Evolutionary conservation across 2,113 vertebrate genomes (phyloP).

Genomic region (Tetraodon nigroviridis): DNA sequence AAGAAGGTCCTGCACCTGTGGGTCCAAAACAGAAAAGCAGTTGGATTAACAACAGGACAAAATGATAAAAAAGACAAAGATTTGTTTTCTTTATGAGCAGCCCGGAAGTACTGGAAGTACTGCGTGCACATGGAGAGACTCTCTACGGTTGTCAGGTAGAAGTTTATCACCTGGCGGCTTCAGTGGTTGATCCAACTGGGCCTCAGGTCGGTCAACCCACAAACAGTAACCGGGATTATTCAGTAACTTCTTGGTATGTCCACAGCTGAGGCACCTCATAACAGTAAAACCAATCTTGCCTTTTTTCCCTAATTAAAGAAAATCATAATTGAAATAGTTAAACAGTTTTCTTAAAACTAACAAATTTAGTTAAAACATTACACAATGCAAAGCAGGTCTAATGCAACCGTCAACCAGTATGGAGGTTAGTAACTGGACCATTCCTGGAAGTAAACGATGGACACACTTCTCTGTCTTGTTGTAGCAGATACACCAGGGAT

Average conservation of each 20-base stretch:
- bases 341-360: not conserved
- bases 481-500: slow-evolving; percentile 77
- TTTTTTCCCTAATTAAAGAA: slow-evolving; percentile 48
- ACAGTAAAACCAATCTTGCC: slow-evolving; percentile 62
- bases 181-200: slow-evolving; percentile 68
- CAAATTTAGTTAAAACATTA: not conserved
- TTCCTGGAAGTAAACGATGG: not conserved
- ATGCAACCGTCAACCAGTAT: too few relatives aligned
- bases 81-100: not conserved
- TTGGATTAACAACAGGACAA: too few relatives aligned
- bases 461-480: slow-evolving; percentile 72
- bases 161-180: slow-evolving; percentile 50
- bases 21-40: not conserved
- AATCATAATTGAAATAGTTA: not conserved
- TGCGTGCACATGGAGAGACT: not conserved
- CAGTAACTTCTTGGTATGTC: slow-evolving; percentile 66
- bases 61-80: not conserved
- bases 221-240: slow-evolving; percentile 74
- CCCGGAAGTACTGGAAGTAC: not conserved
- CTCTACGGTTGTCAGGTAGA: not conserved
- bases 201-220: slow-evolving; percentile 76
- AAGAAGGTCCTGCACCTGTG: slow-evolving; percentile 29
- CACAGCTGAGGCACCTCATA: slow-evolving; percentile 74
- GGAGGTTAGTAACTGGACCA: not conserved
- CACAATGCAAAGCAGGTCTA: not conserved